Conservation (phyloP, 2,113 vertebrate species). For the Notothenia coriiceps region DNA sequence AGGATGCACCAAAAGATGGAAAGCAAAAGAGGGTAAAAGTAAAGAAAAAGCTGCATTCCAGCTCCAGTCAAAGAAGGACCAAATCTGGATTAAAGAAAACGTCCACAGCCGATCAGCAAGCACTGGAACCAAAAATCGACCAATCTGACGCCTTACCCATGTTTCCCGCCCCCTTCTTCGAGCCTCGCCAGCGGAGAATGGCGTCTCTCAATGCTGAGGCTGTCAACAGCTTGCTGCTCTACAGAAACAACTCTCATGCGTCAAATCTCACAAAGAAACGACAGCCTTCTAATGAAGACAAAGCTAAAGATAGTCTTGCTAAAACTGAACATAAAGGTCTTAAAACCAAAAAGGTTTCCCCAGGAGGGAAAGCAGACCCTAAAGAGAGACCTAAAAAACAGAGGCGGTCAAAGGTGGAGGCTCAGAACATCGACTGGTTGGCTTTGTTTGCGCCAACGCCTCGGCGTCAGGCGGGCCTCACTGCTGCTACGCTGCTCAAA, state of each 20-base stretch:
- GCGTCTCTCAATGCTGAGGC: slow-evolving; percentile 98
- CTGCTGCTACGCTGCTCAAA: slow-evolving; percentile 93
- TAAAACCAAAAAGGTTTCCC: slow-evolving; percentile 73
- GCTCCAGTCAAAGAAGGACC: slow-evolving; percentile 54
- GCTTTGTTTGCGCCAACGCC: slow-evolving; percentile 87
- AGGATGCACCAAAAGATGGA: slow-evolving; percentile 46
- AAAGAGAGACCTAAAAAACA: slow-evolving; percentile 67
- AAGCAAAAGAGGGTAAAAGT: slow-evolving; percentile 53
- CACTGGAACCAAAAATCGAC: slow-evolving; percentile 77
- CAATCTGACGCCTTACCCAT: slow-evolving; percentile 69
- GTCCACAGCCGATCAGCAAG: slow-evolving; percentile 54
- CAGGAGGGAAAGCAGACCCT: slow-evolving; percentile 40
- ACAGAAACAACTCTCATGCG: slow-evolving; percentile 81
- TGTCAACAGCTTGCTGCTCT: slow-evolving; percentile 94
- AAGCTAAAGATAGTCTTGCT: slow-evolving; percentile 35
- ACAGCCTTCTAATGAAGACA: slow-evolving; percentile 61
- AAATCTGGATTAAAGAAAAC: slow-evolving; percentile 70
- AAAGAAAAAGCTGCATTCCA: slow-evolving; percentile 59
- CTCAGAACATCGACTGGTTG: slow-evolving; percentile 73
- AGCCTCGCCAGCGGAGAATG: slow-evolving; percentile 93
- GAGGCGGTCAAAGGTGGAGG: slow-evolving; percentile 66
- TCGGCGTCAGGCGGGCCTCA: slow-evolving; percentile 95
- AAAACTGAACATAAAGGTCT: slow-evolving; percentile 45
- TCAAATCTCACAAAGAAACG: slow-evolving; percentile 76
- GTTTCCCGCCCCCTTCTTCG: slow-evolving; percentile 57